These are phyloP conservation scores for Dendronephthya gigantea DNA, from an alignment of 64 coral and sea anemone species.

Conservation along the genomic window DNA sequence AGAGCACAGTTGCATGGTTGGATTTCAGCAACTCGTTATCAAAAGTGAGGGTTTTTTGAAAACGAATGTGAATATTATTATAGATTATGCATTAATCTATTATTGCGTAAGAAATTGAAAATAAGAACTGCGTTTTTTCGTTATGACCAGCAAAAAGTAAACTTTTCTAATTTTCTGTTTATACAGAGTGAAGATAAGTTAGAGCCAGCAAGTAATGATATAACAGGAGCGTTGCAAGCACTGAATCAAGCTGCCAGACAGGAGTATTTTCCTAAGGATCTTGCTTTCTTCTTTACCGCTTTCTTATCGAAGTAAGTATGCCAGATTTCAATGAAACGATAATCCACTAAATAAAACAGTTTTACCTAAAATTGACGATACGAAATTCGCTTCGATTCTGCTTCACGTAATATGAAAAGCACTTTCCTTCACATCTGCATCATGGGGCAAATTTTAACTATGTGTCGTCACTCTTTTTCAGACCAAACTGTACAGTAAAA, in stretches of 20 bases:
- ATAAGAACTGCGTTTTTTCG: too few species aligned
- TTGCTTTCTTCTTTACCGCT: conserved; percentile 48
- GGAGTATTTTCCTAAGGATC: conserved; percentile 58
- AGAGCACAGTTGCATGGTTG: too few species aligned
- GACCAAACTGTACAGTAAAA: neutral
- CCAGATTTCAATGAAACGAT: too few species aligned
- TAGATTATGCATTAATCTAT: too few species aligned
- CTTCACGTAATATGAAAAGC: neutral
- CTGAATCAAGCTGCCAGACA: conserved; percentile 51
- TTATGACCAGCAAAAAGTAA: neutral
- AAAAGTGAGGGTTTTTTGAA: too few species aligned
- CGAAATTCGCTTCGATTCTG: too few species aligned
- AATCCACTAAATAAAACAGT: too few species aligned
- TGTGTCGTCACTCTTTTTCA: neutral
- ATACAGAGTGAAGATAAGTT: conserved; percentile 67
- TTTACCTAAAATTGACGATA: too few species aligned
- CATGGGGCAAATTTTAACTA: neutral
- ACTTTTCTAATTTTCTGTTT: neutral
- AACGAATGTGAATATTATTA: too few species aligned
- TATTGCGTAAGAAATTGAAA: too few species aligned
- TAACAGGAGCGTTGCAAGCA: conserved; percentile 51
- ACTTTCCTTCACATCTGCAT: neutral
- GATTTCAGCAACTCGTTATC: too few species aligned
- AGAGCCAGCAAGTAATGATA: conserved; percentile 28
- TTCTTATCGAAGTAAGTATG: conserved; percentile 60